A percentile compares a stretch with the other conserved stretches of the same genome.
Conservation (phyloP, 2,113 vertebrate genomes). For the Cairina moschata region DNA sequence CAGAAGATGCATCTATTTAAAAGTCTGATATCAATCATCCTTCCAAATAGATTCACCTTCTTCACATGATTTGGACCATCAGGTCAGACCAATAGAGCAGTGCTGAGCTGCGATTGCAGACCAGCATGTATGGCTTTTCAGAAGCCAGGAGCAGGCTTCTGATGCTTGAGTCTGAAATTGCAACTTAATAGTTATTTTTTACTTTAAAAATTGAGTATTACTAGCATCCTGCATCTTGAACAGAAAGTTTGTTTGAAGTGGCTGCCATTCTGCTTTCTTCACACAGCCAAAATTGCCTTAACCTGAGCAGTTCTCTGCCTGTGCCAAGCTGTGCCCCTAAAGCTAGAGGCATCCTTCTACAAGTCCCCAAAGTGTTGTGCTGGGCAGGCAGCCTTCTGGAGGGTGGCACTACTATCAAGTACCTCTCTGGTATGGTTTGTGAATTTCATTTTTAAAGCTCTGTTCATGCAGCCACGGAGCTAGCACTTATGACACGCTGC, state of each 20-base stretch:
- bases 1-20: neutral
- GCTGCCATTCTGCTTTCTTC: neutral
- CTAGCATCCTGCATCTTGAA: neutral
- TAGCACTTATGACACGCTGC: neutral
- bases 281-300: neutral
- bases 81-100: neutral
- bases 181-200: neutral
- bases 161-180: neutral
- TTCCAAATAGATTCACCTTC: neutral
- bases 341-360: neutral
- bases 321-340: neutral
- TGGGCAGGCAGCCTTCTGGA: neutral
- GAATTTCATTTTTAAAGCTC: conserved; percentile 30
- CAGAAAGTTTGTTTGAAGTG: neutral
- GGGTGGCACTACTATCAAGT: conserved; percentile 3
- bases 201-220: neutral
- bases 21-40: neutral
- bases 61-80: neutral
- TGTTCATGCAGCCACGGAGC: neutral
- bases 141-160: neutral
- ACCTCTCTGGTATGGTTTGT: neutral
- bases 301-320: neutral
- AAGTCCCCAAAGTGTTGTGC: neutral
- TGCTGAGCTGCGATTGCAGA: neutral
- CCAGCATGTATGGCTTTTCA: neutral